A percentile compares a stretch with the other conserved stretches of the same genome.
Conservation (phyloP, 2,797 vertebrate genomes). For the Cetoscarus ocellatus region DNA sequence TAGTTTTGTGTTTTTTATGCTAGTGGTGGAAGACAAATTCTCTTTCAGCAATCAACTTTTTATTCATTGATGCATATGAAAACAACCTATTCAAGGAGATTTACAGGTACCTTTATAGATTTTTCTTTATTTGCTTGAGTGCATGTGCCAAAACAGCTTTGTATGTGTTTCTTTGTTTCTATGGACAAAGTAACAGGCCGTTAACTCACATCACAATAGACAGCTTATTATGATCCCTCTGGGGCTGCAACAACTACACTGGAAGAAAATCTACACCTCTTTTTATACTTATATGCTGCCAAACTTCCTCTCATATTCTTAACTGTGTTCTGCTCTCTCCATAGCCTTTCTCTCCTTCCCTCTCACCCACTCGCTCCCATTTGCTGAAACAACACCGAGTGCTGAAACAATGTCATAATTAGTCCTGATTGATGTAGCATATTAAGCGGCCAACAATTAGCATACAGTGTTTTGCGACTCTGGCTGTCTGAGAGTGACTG, state of each 20-base stretch:
- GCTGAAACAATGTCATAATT: slow-evolving; percentile 88
- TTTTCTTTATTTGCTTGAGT: too few relatives aligned
- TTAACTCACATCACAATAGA: slow-evolving; percentile 10
- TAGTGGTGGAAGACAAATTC: too few relatives aligned
- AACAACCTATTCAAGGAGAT: too few relatives aligned
- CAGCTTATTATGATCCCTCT: slow-evolving; percentile 15
- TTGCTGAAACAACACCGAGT: slow-evolving; percentile 64
- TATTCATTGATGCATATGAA: too few relatives aligned
- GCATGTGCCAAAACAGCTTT: too few relatives aligned
- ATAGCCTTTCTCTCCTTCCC: slow-evolving; percentile 3
- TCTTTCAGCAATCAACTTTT: too few relatives aligned
- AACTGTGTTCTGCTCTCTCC: slow-evolving; percentile 33
- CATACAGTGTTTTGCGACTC: slow-evolving; percentile 82
- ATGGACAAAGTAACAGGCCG: not conserved
- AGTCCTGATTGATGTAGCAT: slow-evolving; percentile 93
- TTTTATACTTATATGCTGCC: not conserved
- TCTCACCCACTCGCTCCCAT: slow-evolving; percentile 47
- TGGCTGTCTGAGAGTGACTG: slow-evolving; percentile 71
- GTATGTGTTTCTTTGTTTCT: not conserved
- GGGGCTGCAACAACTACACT: slow-evolving; percentile 3
- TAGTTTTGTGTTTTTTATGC: too few relatives aligned
- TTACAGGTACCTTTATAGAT: too few relatives aligned
- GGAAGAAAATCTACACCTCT: slow-evolving; percentile 6
- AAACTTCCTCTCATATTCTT: slow-evolving; percentile 23
- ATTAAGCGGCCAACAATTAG: slow-evolving; percentile 90